Conservation (phyloP, 64 coral and sea anemone species). For the Acropora tenuis region DNA sequence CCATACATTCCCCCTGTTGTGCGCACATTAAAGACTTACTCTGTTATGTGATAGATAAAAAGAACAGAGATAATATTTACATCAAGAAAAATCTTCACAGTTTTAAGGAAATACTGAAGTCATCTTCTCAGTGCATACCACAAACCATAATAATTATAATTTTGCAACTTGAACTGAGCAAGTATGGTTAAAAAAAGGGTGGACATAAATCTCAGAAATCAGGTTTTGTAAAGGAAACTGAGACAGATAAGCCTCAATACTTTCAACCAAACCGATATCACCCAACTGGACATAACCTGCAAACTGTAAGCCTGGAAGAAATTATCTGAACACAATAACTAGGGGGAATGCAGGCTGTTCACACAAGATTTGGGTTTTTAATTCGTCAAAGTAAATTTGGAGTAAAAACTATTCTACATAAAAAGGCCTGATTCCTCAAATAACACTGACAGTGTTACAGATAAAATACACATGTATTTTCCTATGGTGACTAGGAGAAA, state of each 20-base stretch:
- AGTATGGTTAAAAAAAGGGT: background rate
- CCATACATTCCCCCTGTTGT: slow-evolving; percentile 52
- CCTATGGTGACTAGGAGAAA: no score
- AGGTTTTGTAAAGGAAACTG: no score
- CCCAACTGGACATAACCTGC: slow-evolving; percentile 38
- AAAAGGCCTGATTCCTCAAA: background rate
- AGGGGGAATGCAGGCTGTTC: slow-evolving; percentile 47
- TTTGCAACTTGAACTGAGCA: background rate
- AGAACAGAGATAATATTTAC: background rate
- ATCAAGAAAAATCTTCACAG: background rate
- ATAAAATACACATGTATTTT: no score
- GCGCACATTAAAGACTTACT: background rate
- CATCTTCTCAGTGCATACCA: slow-evolving; percentile 17
- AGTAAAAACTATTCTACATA: background rate
- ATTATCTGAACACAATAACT: background rate
- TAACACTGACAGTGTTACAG: background rate
- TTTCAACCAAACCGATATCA: background rate
- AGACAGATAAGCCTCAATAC: no score
- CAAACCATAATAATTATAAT: background rate
- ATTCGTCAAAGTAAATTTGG: background rate
- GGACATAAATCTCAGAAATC: background rate
- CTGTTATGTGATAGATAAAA: background rate
- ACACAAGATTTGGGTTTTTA: background rate
- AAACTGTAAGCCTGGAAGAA: background rate
- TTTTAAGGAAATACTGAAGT: background rate